Evolutionary conservation across 2,888 invertebrate species (phyloP).

Genomic region (Drosophila incognita): DNA sequence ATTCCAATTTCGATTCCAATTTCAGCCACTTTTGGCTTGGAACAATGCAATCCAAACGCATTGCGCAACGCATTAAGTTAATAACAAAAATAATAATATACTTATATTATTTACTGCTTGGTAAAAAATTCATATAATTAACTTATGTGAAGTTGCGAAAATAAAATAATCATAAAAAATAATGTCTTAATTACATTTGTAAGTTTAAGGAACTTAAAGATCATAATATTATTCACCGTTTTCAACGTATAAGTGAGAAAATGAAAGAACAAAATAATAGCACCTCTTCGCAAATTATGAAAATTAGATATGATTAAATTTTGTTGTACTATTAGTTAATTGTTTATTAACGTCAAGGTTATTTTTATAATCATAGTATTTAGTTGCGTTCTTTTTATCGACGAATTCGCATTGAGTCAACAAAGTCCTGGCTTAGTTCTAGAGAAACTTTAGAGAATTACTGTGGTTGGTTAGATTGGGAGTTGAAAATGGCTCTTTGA

Average conservation of each 20-base stretch:
- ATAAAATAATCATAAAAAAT: neutral
- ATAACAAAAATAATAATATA: conserved; percentile 31
- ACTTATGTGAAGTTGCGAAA: neutral
- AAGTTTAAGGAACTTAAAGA: neutral
- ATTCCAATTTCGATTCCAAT: conserved; percentile 30
- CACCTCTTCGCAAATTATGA: neutral
- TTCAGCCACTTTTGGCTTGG: conserved; percentile 31
- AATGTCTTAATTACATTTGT: neutral
- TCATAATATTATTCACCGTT: neutral
- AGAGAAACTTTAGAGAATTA: neutral
- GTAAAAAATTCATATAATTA: conserved; percentile 14
- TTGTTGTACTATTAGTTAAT: neutral
- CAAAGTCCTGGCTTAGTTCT: neutral
- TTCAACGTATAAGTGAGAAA: neutral
- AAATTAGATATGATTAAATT: neutral
- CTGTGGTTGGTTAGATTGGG: neutral
- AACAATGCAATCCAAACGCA: conserved; percentile 50
- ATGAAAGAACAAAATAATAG: neutral
- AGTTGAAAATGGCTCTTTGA: neutral
- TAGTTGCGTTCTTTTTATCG: neutral
- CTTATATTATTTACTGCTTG: conserved; percentile 44
- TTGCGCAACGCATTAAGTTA: conserved; percentile 63
- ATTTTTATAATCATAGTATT: neutral
- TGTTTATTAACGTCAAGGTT: neutral
- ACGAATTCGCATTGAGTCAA: neutral